Evolutionary conservation across 2,797 vertebrate genomes (phyloP), one percentile per base, ranked within the genome.

Genomic region (Cirrhinus molitorella): DNA sequence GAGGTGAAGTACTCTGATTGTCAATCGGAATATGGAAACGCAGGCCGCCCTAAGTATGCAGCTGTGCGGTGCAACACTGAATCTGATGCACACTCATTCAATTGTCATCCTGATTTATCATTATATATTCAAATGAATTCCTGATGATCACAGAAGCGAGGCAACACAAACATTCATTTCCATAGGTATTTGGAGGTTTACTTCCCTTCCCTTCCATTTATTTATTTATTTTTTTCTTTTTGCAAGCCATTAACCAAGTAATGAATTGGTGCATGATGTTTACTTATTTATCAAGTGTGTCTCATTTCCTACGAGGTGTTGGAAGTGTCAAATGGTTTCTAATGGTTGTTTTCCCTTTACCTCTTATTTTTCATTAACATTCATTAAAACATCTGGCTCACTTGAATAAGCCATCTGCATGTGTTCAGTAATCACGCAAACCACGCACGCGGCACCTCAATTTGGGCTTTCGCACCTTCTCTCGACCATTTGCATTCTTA

Each of bases 381-480:
- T 95, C 93, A 95, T 95, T 94, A 92, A 94, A 95, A 95, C 94
- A 95, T 94, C 94, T 95, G 94, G 92, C 92, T 93, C 90, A 89
- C 90, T 92, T 89, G 90, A 95, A 92, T 90, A 90, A 92, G 90
- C 92, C 94, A 94, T 95, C 94, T 95, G 94, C 90, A 89, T 84
- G 89, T 78, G 90, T 89, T 83, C 86, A n/a, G 12, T 88, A 89
- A 75, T 91, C 90, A 82, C 89, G 86, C 86, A 88, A 88, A 91
- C 90, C 83, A 70, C 28, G 87, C 90, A 91, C 90, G 87, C 89
- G 88, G 89, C 89, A 90, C 90, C 88, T 68, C 77, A 89, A 90
- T 91, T 83, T 87, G 90, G 90, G 91, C 88, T 76, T 87, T 89
- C 86, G 43, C 45, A 72, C 9, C 14, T 84, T 88, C 87, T 85